These are phyloP conservation scores for Cerceris ruficornis DNA, from an alignment of 2,888 invertebrate genomes.

Conservation along the genomic window DNA sequence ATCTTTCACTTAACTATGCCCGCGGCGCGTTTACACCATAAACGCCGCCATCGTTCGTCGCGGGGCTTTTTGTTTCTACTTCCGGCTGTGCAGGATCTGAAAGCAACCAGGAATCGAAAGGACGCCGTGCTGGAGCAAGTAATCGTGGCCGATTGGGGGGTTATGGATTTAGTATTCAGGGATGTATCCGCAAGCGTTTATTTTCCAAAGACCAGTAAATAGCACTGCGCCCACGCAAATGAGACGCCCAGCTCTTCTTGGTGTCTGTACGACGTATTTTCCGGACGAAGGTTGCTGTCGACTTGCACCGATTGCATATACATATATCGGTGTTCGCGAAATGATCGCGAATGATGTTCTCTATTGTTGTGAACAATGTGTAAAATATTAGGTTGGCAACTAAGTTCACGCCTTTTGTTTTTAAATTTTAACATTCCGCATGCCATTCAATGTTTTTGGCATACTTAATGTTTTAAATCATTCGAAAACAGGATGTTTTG, in stretches of 20 bases:
- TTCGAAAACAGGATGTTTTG: too few species aligned
- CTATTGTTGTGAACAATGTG: too few species aligned
- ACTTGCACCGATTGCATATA: too few species aligned
- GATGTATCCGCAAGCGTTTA: constrained; percentile 74
- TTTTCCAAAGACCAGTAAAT: constrained; percentile 78
- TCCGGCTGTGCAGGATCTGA: constrained; percentile 7
- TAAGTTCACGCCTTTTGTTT: too few species aligned
- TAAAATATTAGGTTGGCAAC: too few species aligned
- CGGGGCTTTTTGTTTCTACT: constrained; percentile 26
- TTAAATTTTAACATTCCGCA: too few species aligned
- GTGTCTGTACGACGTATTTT: constrained; percentile 37
- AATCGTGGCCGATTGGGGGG: constrained; percentile 32
- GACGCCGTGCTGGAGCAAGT: constrained; percentile 1
- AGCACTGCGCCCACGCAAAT: constrained; percentile 55
- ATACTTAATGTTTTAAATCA: too few species aligned
- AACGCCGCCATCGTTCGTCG: not conserved
- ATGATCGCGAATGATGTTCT: too few species aligned
- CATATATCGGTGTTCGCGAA: too few species aligned
- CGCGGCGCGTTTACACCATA: constrained; percentile 19
- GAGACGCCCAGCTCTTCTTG: constrained; percentile 6
- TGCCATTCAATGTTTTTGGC: too few species aligned
- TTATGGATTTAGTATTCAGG: constrained; percentile 74
- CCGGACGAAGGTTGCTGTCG: constrained; percentile 21
- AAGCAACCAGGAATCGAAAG: constrained; percentile 13
- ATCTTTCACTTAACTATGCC: constrained; percentile 12